These are phyloP conservation scores for Acleris literana DNA, from an alignment of 2,888 invertebrate genomes.

Conservation along the genomic window DNA sequence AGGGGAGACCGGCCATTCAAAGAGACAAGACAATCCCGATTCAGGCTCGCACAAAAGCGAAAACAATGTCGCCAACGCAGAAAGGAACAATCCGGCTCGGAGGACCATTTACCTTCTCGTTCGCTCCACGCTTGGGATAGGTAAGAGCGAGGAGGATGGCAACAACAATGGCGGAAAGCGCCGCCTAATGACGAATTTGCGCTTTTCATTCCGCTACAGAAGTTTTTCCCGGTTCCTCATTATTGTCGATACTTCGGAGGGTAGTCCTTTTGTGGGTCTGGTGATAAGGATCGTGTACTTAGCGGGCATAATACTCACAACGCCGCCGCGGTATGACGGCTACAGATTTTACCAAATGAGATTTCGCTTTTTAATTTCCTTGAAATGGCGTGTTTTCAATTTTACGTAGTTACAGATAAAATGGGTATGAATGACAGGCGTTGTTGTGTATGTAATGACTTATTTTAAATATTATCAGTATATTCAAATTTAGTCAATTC, in stretches of 20 bases:
- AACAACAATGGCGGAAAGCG: constrained; percentile 80
- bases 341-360: constrained; percentile 43
- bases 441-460: background rate
- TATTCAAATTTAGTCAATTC: background rate
- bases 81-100: constrained; percentile 82
- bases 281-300: constrained; percentile 75
- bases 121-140: constrained; percentile 49
- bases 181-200: constrained; percentile 84
- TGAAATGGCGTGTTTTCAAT: constrained; percentile 36
- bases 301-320: constrained; percentile 60
- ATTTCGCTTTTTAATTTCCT: constrained; percentile 43
- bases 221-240: constrained; percentile 83
- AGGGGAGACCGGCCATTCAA: constrained; percentile 81
- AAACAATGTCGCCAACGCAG: constrained; percentile 84
- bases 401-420: constrained; percentile 32
- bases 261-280: constrained; percentile 69
- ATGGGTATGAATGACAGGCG: constrained; percentile 26
- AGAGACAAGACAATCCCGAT: constrained; percentile 83
- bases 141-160: constrained; percentile 56
- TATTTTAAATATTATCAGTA: constrained; percentile 22
- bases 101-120: constrained; percentile 74
- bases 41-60: constrained; percentile 81
- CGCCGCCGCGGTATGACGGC: constrained; percentile 45
- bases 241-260: constrained; percentile 80
- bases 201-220: constrained; percentile 84